Evolutionary conservation across 1,140 invertebrate genomes (phyloP), one percentile per base, ranked within the genome.

Genomic region (Asbolus verrucosus): DNA sequence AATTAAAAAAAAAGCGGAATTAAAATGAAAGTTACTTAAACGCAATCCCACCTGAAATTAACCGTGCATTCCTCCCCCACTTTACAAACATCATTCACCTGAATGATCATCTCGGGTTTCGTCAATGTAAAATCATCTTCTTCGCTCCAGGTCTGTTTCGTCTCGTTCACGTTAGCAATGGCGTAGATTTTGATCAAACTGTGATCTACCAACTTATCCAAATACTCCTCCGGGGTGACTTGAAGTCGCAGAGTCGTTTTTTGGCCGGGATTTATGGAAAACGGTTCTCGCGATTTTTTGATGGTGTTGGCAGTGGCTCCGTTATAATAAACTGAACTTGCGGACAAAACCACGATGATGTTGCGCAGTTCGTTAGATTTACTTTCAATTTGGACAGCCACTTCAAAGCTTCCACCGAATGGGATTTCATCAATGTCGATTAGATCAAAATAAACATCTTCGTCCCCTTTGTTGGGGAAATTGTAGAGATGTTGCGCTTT

Each of bases 71-170:
- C 73, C 65, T 79, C 41, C 8, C 75, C 75, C 41, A 80, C 75
- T 11, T 65, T 71, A 24, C 59, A 70, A 1, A 36, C 15, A 21
- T 62, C 73, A 21, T 67, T 65, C 75, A 86, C 84, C 79, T 84
- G 81, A 6, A 88, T 81, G 75, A 83, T 82, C 70, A 89, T 81
- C 43, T 81, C 83, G 5, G 90, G 90, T 75, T 90, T 90, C 11
- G 85, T 82, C 11, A 91, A 82, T 27, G 84, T 84, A 79, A 91
- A 90, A 76, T 90, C 88, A 75, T 91, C 89, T 73, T 90, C 89
- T 67, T 90, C 88, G 50, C 86, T 86, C 88, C 89, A 91, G 1
- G 86, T 84, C 77, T 91, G 90, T 6, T 85, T 83, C 0, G 90
- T 91, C 74, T 90, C 89, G 72, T 87, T 85, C 0, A 91, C 89